Evolutionary conservation across 2,888 invertebrate species (phyloP).

Genomic region (Gastracanthus pulcherrimus): DNA sequence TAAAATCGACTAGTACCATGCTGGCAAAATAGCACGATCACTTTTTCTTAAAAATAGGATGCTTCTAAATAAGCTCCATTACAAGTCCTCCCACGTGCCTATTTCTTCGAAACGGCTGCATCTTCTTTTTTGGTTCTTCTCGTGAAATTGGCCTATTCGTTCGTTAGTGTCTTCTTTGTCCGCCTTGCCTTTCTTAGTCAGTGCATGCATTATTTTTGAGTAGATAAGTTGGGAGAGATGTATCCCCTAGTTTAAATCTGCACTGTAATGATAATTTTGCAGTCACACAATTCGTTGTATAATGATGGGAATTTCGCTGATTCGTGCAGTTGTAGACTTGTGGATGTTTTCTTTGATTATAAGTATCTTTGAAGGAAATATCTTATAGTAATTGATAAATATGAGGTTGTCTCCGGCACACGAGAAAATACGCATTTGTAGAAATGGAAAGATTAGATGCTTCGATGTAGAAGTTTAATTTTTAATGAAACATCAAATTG

Average conservation of each 20-base stretch:
- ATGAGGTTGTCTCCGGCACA: too few relatives aligned
- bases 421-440: too few relatives aligned
- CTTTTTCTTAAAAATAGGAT: too few relatives aligned
- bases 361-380: neutral
- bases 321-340: too few relatives aligned
- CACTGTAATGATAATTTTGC: conserved; percentile 2
- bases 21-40: too few relatives aligned
- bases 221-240: too few relatives aligned
- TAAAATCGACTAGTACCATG: too few relatives aligned
- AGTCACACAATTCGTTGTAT: neutral
- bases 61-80: neutral
- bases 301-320: neutral
- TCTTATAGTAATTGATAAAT: too few relatives aligned
- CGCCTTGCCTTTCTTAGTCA: neutral
- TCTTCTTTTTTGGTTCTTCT: neutral
- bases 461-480: too few relatives aligned
- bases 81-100: neutral
- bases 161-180: neutral
- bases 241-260: neutral
- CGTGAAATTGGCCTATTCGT: neutral
- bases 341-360: neutral
- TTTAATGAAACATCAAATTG: too few relatives aligned
- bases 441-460: too few relatives aligned
- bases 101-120: neutral
- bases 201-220: neutral